Percentiles rank a stretch among this genome's conserved stretches.
Evolutionary conservation across 2,797 vertebrate species (phyloP).

Genomic region (Phataginus tetradactyla): DNA sequence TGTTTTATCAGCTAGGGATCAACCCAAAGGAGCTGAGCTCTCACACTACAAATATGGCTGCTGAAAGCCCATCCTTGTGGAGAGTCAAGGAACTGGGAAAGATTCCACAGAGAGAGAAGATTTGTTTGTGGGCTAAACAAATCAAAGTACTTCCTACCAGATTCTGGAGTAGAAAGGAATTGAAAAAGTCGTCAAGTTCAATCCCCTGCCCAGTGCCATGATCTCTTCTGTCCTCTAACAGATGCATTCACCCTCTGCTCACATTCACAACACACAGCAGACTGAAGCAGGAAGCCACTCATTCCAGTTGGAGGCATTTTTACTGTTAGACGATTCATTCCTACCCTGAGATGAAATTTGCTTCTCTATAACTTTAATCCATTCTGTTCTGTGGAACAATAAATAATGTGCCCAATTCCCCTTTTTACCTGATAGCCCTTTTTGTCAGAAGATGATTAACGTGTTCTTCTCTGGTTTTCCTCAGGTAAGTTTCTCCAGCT

Average conservation of each 20-base stretch:
- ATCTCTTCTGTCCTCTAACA: background rate
- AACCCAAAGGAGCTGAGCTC: background rate
- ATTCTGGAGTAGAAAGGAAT: background rate
- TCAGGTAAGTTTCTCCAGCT: background rate
- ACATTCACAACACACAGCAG: background rate
- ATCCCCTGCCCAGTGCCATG: background rate
- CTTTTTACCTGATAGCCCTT: constrained; percentile 4
- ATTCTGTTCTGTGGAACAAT: constrained; percentile 15
- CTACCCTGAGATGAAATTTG: constrained; percentile 43
- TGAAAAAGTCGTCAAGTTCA: background rate
- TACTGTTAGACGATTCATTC: constrained; percentile 31
- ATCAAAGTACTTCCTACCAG: background rate
- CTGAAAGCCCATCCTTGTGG: background rate
- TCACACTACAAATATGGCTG: background rate
- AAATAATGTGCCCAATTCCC: background rate
- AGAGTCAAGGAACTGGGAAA: background rate
- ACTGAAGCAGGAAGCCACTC: background rate
- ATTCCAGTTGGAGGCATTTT: background rate
- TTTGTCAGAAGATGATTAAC: constrained; percentile 32
- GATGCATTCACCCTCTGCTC: background rate
- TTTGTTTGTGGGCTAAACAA: background rate
- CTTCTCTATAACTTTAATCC: constrained; percentile 24
- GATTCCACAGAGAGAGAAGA: background rate
- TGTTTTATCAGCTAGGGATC: background rate
- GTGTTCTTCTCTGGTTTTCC: background rate